Base-by-base conservation (phyloP, 2,888 invertebrate genomes). In the Acronicta psi region DNA sequence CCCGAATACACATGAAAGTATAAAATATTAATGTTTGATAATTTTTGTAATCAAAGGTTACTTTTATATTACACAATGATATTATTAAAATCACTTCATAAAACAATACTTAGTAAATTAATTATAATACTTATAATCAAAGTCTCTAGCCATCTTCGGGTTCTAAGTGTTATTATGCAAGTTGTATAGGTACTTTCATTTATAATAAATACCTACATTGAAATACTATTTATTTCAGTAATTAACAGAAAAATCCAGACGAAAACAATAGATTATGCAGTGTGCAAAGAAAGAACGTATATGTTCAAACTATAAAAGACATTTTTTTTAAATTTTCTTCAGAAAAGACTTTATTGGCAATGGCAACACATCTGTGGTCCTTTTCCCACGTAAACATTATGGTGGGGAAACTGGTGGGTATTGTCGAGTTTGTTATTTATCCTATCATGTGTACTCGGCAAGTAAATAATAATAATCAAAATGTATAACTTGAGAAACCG, bases 401-500 rank as follows among this genome's bases (percentile, higher is more conserved):
- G 60, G 72, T 58, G 67, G 67, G 71, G 67, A 59, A 67, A 65
- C 58, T 67, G 67, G 71, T 68, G 67, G 69, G 68, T 49, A 54
- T 40, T 42, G 46, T 68, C 42, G 38, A 25, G 29, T 1, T 34
- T n/a, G n/a, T 72, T 55, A 44, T 45, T 40, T n/a, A 49, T 54
- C 50, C 50, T 42, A 11, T 54, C 65, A 75, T 59, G 56, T 72
- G 66, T 65, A 69, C 44, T 67, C 54, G 66, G 57, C 43, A 69
- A 51, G 36, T 51, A 69, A 51, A 25, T 51, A 56, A 69, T 71
- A 78, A 73, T 73, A 67, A 69, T 71, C 44, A 66, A 64, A 77
- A 70, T 67, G 59, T 73, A 63, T 79, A 79, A 79, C 77, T 73
- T 66, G 63, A 74, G 65, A 74, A 65, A 73, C 62, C 59, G 31